Evolutionary conservation across 2,113 vertebrate genomes (phyloP).

Genomic region (Serilophus lunatus): DNA sequence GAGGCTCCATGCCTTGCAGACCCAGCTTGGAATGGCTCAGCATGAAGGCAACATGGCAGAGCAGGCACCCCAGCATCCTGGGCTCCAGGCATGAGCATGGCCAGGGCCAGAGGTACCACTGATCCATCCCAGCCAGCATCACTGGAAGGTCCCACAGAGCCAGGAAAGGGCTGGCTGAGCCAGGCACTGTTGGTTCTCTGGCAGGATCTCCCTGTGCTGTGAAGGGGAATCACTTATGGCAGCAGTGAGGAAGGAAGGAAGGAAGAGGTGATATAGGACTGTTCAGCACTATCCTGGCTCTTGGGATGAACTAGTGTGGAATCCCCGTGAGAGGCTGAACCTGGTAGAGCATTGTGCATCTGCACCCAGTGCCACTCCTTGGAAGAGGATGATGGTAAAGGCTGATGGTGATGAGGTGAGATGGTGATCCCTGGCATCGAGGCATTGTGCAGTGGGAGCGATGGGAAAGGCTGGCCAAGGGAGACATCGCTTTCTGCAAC

Average conservation of each 20-base stretch:
- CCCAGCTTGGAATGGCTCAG: rapidly evolving
- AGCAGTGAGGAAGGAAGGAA: background rate
- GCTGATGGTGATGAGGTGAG: rapidly evolving
- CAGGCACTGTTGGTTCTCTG: too few species aligned
- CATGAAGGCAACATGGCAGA: background rate
- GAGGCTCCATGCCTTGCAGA: background rate
- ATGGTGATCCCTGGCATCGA: background rate
- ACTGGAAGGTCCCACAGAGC: rapidly evolving
- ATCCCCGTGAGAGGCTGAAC: background rate
- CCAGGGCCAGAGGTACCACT: background rate
- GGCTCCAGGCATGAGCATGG: background rate
- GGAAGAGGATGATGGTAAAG: background rate
- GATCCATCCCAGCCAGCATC: background rate
- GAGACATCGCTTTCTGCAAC: background rate
- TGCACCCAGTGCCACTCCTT: rapidly evolving
- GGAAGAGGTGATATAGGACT: rapidly evolving
- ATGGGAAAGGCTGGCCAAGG: background rate
- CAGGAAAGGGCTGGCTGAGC: background rate
- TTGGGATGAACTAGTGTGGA: background rate
- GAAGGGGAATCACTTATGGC: rapidly evolving
- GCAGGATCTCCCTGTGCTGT: rapidly evolving
- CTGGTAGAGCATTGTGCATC: rapidly evolving
- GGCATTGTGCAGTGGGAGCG: background rate
- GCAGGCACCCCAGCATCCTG: rapidly evolving
- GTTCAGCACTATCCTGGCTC: background rate